Conservation (phyloP, 2,888 invertebrate genomes). For the Phaedon cochleariae region DNA sequence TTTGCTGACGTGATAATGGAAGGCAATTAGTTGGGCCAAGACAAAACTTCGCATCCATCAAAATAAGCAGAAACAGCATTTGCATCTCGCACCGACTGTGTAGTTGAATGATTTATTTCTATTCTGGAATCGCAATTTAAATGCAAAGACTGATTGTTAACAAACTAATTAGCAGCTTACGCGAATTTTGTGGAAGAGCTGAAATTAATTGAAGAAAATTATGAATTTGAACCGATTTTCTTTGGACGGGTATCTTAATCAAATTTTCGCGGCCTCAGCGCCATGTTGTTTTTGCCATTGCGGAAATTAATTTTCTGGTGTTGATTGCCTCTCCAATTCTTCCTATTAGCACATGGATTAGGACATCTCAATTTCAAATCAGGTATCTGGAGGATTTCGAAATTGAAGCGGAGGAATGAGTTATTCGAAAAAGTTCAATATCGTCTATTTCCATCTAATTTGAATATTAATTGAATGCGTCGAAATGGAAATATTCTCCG, state of each 20-base stretch:
- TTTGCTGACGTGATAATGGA: not conserved
- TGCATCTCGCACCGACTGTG: conserved; percentile 12
- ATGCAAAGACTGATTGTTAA: conserved; percentile 51
- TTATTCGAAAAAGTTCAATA: too few species aligned
- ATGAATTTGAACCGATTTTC: conserved; percentile 34
- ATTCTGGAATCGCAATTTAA: conserved; percentile 49
- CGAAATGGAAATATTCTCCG: too few species aligned
- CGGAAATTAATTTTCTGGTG: conserved; percentile 8
- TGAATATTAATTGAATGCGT: too few species aligned
- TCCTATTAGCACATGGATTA: not conserved
- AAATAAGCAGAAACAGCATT: not conserved
- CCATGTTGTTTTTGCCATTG: not conserved
- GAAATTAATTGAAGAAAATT: conserved; percentile 46
- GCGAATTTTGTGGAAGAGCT: conserved; percentile 38
- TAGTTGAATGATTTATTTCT: conserved; percentile 37
- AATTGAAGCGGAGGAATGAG: too few species aligned
- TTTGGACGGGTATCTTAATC: conserved; percentile 32
- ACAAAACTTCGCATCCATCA: conserved; percentile 8
- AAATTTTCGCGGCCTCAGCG: conserved; percentile 13
- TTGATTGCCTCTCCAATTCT: not conserved
- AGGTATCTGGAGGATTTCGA: not conserved
- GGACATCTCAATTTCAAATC: not conserved
- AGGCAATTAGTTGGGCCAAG: not conserved
- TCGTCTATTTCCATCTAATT: too few species aligned
- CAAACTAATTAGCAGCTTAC: conserved; percentile 49